Conservation (phyloP, 2,797 vertebrate genomes). For the Sciaenops ocellatus region DNA sequence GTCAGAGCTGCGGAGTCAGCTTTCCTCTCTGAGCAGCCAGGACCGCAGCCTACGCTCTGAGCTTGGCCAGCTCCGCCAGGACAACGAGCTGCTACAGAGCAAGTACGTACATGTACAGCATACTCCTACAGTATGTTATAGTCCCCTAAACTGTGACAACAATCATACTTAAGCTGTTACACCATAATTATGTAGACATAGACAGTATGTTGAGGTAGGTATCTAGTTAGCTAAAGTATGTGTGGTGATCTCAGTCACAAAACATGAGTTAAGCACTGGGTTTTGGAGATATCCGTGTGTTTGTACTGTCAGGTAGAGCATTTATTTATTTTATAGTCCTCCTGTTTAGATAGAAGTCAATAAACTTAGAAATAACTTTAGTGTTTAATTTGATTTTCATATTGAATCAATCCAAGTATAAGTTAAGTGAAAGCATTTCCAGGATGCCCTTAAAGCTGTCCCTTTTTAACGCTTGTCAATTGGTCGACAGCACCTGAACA, state of each 20-base stretch:
- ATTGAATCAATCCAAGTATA: not conserved
- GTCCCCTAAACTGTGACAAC: not conserved
- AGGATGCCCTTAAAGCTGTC: not conserved
- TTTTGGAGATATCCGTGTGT: not conserved
- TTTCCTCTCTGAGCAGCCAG: conserved; percentile 91
- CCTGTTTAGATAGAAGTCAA: not conserved
- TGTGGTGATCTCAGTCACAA: not conserved
- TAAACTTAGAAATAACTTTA: not conserved
- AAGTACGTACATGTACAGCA: conserved; percentile 85
- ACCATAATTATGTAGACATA: not conserved
- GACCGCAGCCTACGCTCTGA: conserved; percentile 94
- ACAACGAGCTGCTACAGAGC: conserved; percentile 98
- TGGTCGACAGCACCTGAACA: not conserved
- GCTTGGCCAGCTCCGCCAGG: conserved; percentile 94
- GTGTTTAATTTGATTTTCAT: not conserved
- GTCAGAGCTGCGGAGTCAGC: conserved; percentile 96
- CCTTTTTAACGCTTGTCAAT: not conserved
- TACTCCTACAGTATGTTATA: not conserved
- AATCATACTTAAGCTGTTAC: not conserved
- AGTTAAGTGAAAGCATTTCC: not conserved
- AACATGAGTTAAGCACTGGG: too few species aligned
- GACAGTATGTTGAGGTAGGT: not conserved
- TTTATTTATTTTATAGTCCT: not conserved
- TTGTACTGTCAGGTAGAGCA: not conserved
- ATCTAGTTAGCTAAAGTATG: not conserved